Percentiles rank a stretch among this genome's conserved stretches.
phyloP scores from a whole-genome alignment of 2,797 vertebrate genomes.

The Myotis myotis region DNA sequence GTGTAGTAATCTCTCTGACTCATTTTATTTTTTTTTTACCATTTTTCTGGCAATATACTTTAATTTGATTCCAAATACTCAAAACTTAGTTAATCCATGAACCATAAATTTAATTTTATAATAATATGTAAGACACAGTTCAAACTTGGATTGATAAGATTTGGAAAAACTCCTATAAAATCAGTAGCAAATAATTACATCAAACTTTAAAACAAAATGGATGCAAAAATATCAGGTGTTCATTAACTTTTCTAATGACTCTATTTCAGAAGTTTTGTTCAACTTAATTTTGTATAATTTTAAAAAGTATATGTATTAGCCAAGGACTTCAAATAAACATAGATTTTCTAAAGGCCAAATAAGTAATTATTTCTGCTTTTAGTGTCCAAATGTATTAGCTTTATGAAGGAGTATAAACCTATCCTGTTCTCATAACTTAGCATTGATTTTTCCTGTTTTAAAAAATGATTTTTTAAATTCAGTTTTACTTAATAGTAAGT shows the following conservation, averaged over 20 bases:
- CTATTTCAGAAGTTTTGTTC: neutral
- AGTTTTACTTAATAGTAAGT: neutral
- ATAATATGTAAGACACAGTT: neutral
- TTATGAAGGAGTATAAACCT: neutral
- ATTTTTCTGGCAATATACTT: neutral
- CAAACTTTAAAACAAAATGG: conserved; percentile 3
- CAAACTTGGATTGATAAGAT: neutral
- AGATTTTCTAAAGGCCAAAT: conserved; percentile 1
- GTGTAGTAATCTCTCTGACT: neutral
- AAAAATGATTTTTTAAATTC: neutral
- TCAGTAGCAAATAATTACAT: neutral
- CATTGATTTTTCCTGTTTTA: neutral
- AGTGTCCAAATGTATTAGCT: neutral
- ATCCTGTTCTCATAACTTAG: neutral
- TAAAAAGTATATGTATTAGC: neutral
- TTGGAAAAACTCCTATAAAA: neutral
- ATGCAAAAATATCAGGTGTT: neutral
- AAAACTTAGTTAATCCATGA: neutral
- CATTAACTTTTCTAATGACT: neutral
- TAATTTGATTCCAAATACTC: neutral
- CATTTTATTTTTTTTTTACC: neutral
- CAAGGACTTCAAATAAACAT: neutral
- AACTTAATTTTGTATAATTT: neutral
- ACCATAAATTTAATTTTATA: neutral
- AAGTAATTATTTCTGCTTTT: conserved; percentile 15